These are phyloP conservation scores for Melanostoma mellinum DNA, from an alignment of 2,888 invertebrate genomes.

Conservation along the genomic window DNA sequence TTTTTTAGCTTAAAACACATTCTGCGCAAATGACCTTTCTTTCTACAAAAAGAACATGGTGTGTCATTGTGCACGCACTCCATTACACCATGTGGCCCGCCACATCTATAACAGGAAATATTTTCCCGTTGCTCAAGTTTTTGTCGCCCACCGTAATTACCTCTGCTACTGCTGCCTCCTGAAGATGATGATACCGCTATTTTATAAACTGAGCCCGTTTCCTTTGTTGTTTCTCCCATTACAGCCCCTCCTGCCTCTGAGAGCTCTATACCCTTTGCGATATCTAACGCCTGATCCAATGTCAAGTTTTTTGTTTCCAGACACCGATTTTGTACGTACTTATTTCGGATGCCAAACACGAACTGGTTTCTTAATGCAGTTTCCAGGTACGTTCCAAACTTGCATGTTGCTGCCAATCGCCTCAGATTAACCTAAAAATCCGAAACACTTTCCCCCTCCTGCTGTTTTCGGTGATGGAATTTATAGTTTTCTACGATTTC, in stretches of 20 bases:
- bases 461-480: slow-evolving; percentile 2
- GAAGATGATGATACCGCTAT: background rate
- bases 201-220: background rate
- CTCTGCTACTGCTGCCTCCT: background rate
- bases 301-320: too few relatives aligned
- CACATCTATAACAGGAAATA: background rate
- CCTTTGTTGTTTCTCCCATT: background rate
- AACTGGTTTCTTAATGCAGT: too few relatives aligned
- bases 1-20: slow-evolving; percentile 33
- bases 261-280: slow-evolving; percentile 4
- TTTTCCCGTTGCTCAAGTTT: background rate
- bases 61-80: slow-evolving; percentile 5
- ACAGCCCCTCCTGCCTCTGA: background rate
- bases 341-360: too few relatives aligned
- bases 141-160: background rate
- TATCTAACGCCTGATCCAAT: slow-evolving; percentile 72
- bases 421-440: too few relatives aligned
- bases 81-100: slow-evolving; percentile 3
- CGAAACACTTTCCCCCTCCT: background rate
- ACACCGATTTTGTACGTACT: too few relatives aligned
- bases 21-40: slow-evolving; percentile 72
- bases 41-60: slow-evolving; percentile 1
- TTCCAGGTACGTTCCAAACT: too few relatives aligned
- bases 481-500: slow-evolving; percentile 20
- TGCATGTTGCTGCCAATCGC: too few relatives aligned